These are phyloP conservation scores for Acipenser ruthenus DNA, from an alignment of 2,797 vertebrate genomes.

Conservation along the genomic window DNA sequence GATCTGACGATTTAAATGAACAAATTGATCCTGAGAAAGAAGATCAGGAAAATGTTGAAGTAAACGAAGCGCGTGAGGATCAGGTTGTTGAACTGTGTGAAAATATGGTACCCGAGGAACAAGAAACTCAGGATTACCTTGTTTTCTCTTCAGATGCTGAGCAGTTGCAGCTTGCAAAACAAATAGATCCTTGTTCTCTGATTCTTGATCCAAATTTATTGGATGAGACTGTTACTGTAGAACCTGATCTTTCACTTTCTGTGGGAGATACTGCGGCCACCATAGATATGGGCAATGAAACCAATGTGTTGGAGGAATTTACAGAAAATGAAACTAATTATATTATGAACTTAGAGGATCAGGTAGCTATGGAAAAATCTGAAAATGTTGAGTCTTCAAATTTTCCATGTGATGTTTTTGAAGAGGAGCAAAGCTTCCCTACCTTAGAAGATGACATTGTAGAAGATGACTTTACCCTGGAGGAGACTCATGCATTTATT, in stretches of 20 bases:
- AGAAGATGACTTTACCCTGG: background rate
- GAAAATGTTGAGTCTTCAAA: slow-evolving; percentile 34
- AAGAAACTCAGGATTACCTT: slow-evolving; percentile 19
- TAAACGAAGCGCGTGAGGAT: slow-evolving; percentile 48
- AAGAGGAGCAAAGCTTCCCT: slow-evolving; percentile 43
- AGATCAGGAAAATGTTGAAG: slow-evolving; percentile 39
- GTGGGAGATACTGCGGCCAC: slow-evolving; percentile 56
- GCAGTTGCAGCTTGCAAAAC: slow-evolving; percentile 63
- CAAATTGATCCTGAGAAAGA: slow-evolving; percentile 37
- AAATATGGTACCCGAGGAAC: slow-evolving; percentile 28
- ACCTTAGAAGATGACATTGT: slow-evolving; percentile 24
- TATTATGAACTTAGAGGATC: slow-evolving; percentile 26
- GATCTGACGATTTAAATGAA: slow-evolving; percentile 24
- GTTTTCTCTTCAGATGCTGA: slow-evolving; percentile 48
- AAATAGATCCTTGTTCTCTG: slow-evolving; percentile 32
- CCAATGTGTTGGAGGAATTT: slow-evolving; percentile 36
- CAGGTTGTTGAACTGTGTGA: slow-evolving; percentile 40
- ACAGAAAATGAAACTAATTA: slow-evolving; percentile 35
- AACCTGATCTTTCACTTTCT: slow-evolving; percentile 47
- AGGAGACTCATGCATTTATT: slow-evolving; percentile 15
- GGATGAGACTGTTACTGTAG: slow-evolving; percentile 57
- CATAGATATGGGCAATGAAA: slow-evolving; percentile 47
- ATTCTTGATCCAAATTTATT: slow-evolving; percentile 52
- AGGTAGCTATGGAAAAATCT: slow-evolving; percentile 22
- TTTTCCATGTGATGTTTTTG: slow-evolving; percentile 54